Base-by-base conservation (phyloP, 2,113 vertebrate genomes). In the Protobothrops flavoviridis region DNA sequence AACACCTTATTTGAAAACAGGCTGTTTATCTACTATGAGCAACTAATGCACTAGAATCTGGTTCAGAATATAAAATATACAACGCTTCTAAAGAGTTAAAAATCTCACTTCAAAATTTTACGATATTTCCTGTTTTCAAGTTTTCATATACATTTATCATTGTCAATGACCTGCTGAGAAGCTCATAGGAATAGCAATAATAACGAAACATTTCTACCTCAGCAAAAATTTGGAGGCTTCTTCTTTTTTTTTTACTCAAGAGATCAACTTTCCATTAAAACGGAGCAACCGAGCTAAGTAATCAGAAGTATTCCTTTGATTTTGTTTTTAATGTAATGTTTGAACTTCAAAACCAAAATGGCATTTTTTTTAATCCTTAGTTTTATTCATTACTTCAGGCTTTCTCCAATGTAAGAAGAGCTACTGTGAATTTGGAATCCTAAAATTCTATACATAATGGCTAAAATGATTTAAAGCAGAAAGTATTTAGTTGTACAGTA, bases 241-340 rank as follows among this genome's bases (percentile, higher is more conserved):
- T 87, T 85, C 50, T 53, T 20, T 81, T 53, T 89, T 26, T 81
- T 53, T 91, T 26, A 43, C 33, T 81, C 33, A 91, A 89, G 74
- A 93, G 64, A 85, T 85, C 61, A 91, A 53, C 53, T 81, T 88
- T n/a, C 89, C n/a, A 93, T 90, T 93, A 33, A 87, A 43, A 90
- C 64, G 81, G 26, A 64, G 64, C 13, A 85, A 85, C 43, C 11
- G 26, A 93, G 81, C 26, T 57, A 57, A 56, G 24, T 74, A 89
- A 89, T 56, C n/a, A 5, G n/a, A 55, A 90, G 53, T 90, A 29
- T 57, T 33, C 43, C 21, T 43, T 64, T 43, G 24, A 52, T 92
- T 92, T 10, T 45, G 50, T 88, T 88, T 53, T 24, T 88, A n/a
- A 61, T 59, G 85, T 45, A 61, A 91, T 23, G 56, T 52, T 59